Base-by-base conservation (phyloP, 2,888 invertebrate genomes). In the Phania funesta region DNA sequence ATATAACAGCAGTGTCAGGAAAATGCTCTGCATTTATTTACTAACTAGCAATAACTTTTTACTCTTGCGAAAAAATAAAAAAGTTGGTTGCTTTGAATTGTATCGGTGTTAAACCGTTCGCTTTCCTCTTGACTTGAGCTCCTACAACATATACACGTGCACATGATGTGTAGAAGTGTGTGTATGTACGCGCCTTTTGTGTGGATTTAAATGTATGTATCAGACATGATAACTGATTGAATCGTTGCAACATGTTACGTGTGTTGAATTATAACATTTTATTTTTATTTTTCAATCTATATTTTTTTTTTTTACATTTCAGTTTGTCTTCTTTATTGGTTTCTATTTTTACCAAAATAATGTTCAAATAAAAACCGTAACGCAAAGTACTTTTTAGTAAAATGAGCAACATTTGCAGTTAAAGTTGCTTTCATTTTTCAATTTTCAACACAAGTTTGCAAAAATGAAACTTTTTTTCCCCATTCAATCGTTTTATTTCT, bases 161-260 rank as follows among this genome's bases (percentile, higher is more conserved):
- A 48, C 38, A 29, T 13, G 32, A 13, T 26, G 11, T 29, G 20
- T 29, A 46, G 0, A 32, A 1, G 5, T 0, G 24, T 32, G 11
- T 41, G 7, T 62, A n/a, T 60, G 18, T 32, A 20, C 22, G 11
- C 5, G 24, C 16, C 8, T 62, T 56, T 29, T 56, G 50, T 32
- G n/a, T 11, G 52, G 18, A 7, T n/a, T 32, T 16, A 78, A n/a
- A n/a, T n/a, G n/a, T 44, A 78, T 74, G 58, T 74, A 73, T 78
- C 41, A 82, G 64, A 78, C 78, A 78, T 86, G 87, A 89, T 88
- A 87, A 87, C 89, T 88, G 90, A 89, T 89, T 89, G 89, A 89
- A 89, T 89, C 89, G 90, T 89, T 89, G 86, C 87, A 87, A 85
- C 87, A 86, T 60, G 87, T 86, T 89, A 89, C 89, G 89, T 89